Evolutionary conservation across 2,797 vertebrate species (phyloP), one percentile per base, ranked within the genome.

Genomic region (Scyliorhinus canicula): DNA sequence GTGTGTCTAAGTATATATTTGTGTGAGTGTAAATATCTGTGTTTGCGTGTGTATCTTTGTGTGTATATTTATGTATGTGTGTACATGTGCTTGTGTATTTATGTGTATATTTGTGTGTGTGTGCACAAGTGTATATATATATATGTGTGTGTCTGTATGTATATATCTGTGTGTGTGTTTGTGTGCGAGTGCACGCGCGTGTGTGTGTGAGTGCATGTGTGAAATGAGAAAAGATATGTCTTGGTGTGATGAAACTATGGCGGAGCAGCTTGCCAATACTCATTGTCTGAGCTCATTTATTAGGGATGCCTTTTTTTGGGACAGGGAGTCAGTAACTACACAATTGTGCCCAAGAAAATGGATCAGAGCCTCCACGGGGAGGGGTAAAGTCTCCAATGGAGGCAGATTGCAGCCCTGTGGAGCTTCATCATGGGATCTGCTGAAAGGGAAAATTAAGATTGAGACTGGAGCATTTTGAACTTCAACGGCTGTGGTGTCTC

Each of bases 401-500:
- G 28, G 40, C 57, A 44, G 60, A 44, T 63, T 19, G 19, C 88
- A 91, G 88, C 19, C 35, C n/a, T 44, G n/a, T 65, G 67, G 67
- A 52, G 52, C 1, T 19, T 21, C 24, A 71, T 94, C 93, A 94
- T n/a, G 67, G 28, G 93, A 94, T 50, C 44, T 21, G 50, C 44
- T 74, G 65, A 71, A 71, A 74, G 93, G 44, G 47, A 52, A 55
- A 31, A 52, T 31, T 94, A 71, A 71, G 44, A 71, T 71, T 71
- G 44, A 31, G 65, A 16, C 44, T 67, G 44, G 65, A 69, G 40
- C 24, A 93, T 50, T 93, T 93, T 50, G 65, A 65, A 91, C 31
- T 74, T 93, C 50, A 71, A 94, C 47, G 44, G 47, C 88, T 65
- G 93, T n/a, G 65, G 47, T 74, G 67, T 94, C 67, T 74, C 44